Percentiles rank a stretch among this genome's conserved stretches.
Conservation (phyloP, 2,888 invertebrate species). For the Polyommatus icarus region DNA sequence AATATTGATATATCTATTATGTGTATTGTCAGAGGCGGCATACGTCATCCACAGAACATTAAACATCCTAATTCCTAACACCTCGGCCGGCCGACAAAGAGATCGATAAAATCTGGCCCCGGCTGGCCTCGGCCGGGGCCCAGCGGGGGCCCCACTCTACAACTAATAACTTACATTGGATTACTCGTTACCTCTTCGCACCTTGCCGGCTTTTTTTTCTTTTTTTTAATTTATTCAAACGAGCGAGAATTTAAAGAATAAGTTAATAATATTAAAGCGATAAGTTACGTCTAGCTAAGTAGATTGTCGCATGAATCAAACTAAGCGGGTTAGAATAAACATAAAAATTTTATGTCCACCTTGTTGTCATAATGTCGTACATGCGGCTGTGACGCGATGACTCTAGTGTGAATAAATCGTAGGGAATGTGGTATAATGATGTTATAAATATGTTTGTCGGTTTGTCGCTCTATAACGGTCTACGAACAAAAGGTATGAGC, state of each 20-base stretch:
- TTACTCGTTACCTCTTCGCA: slow-evolving; percentile 79
- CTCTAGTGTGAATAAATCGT: not conserved
- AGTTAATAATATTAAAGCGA: slow-evolving; percentile 69
- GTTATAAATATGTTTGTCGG: not conserved
- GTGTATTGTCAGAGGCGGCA: slow-evolving; percentile 50
- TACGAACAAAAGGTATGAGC: not conserved
- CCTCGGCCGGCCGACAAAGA: slow-evolving; percentile 78
- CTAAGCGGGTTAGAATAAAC: slow-evolving; percentile 38
- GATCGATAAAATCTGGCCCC: slow-evolving; percentile 67
- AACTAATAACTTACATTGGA: slow-evolving; percentile 78
- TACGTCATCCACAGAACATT: slow-evolving; percentile 76
- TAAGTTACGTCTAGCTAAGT: slow-evolving; percentile 71
- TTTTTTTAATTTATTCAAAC: slow-evolving; percentile 75
- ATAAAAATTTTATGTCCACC: slow-evolving; percentile 34
- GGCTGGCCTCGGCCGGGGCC: slow-evolving; percentile 59
- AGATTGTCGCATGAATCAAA: slow-evolving; percentile 54
- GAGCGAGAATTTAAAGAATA: slow-evolving; percentile 68
- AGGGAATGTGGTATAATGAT: not conserved
- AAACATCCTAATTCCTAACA: slow-evolving; percentile 78
- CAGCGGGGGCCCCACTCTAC: slow-evolving; percentile 65
- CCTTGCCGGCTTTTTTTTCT: slow-evolving; percentile 63
- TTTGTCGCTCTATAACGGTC: not conserved
- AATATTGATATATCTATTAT: slow-evolving; percentile 73
- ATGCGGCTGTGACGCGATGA: not conserved
- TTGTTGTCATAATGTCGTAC: slow-evolving; percentile 16